These are phyloP conservation scores for Dolichotis patagonum DNA, from an alignment of 2,113 vertebrate genomes.

Conservation along the genomic window DNA sequence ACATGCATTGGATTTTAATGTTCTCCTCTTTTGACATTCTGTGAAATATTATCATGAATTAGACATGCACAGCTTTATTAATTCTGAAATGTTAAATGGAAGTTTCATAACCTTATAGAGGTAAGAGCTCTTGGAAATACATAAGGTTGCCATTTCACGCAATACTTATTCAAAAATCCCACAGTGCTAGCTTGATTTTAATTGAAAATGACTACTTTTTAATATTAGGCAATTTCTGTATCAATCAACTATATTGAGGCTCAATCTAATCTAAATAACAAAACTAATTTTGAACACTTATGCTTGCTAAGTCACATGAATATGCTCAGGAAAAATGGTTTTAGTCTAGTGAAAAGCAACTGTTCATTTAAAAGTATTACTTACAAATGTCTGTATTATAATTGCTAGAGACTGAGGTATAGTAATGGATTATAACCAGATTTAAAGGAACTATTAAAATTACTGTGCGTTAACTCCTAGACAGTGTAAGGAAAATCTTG, in stretches of 20 bases:
- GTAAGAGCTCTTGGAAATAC: conserved; percentile 46
- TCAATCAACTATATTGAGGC: conserved; percentile 15
- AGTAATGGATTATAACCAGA: background rate
- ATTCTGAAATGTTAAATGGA: conserved; percentile 76
- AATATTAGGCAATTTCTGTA: conserved; percentile 72
- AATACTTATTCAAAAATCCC: conserved; percentile 52
- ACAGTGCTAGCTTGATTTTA: conserved; percentile 65
- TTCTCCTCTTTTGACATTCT: conserved; percentile 62
- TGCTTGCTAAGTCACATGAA: background rate
- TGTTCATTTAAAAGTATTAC: background rate
- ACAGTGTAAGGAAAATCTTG: background rate
- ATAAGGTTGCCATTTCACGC: conserved; percentile 47
- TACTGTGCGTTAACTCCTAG: background rate
- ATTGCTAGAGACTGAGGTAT: conserved; percentile 31
- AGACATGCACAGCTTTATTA: conserved; percentile 65
- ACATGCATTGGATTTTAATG: conserved; percentile 22
- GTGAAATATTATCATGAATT: conserved; percentile 52
- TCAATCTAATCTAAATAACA: conserved; percentile 57
- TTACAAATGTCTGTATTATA: background rate
- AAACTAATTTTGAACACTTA: conserved; percentile 54
- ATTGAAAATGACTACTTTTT: conserved; percentile 74
- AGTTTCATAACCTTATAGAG: conserved; percentile 12
- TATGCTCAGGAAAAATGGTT: background rate
- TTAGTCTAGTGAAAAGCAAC: conserved; percentile 22
- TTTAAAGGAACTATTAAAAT: conserved; percentile 4